phyloP scores from a whole-genome alignment of 2,797 vertebrate genomes.

The Coranthus polyacanthus region DNA sequence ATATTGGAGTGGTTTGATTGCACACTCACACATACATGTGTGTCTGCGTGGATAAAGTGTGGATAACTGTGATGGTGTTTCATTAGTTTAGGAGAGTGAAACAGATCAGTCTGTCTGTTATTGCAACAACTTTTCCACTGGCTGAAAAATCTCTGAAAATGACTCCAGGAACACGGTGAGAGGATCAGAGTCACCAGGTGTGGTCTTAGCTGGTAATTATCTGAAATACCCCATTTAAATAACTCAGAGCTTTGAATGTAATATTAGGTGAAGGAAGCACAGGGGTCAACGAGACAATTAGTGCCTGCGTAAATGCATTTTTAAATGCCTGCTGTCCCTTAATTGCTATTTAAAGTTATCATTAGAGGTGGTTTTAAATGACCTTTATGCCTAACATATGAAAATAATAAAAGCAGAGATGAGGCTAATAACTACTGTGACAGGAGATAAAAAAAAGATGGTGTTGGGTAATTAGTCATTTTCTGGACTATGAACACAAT shows the following conservation, averaged over 20 bases:
- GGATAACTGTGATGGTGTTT: constrained; percentile 35
- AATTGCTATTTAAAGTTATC: constrained; percentile 69
- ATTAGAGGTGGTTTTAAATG: constrained; percentile 50
- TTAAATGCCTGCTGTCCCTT: constrained; percentile 66
- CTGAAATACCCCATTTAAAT: constrained; percentile 49
- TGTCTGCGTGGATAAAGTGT: constrained; percentile 20
- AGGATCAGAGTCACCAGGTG: constrained; percentile 42
- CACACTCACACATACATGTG: constrained; percentile 18
- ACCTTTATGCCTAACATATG: constrained; percentile 62
- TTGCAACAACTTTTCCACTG: constrained; percentile 12
- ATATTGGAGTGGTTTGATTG: constrained; percentile 49
- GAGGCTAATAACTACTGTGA: constrained; percentile 49
- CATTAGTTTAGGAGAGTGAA: constrained; percentile 40
- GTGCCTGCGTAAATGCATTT: constrained; percentile 61
- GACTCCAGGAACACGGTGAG: constrained; percentile 15
- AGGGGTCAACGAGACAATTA: constrained; percentile 71
- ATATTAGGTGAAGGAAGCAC: constrained; percentile 26
- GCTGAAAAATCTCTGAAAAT: not conserved
- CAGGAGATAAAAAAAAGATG: constrained; percentile 38
- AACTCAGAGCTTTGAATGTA: constrained; percentile 30
- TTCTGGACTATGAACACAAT: constrained; percentile 9
- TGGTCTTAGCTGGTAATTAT: constrained; percentile 52
- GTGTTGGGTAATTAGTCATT: constrained; percentile 23
- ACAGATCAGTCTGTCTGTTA: constrained; percentile 13
- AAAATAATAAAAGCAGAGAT: constrained; percentile 48